Evolutionary conservation across 2,797 vertebrate genomes (phyloP).

Genomic region (Galaxias olidus): DNA sequence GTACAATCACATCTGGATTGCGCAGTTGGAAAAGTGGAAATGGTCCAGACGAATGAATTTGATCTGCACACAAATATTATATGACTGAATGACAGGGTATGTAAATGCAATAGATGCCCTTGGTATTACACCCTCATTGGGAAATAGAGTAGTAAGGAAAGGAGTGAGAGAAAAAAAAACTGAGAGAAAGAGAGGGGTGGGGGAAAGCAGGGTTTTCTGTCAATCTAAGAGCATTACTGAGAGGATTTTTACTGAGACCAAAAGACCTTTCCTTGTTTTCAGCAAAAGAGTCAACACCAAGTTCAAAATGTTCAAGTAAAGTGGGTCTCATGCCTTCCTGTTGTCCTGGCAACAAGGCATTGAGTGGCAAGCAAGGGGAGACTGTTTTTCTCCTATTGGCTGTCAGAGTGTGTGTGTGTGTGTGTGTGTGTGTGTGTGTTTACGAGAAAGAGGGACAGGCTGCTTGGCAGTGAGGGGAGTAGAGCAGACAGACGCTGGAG

Average conservation of each 20-base stretch:
- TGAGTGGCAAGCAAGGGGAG: conserved; percentile 82
- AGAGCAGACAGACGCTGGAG: conserved; percentile 65
- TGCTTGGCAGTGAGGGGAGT: conserved; percentile 67
- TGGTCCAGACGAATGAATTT: too few species aligned
- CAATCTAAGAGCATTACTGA: conserved; percentile 29
- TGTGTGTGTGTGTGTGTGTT: conserved; percentile 16
- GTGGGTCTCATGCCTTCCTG: conserved; percentile 80
- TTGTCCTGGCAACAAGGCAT: conserved; percentile 82
- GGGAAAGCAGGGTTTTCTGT: conserved; percentile 29
- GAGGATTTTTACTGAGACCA: conserved; percentile 41
- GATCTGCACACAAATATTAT: too few species aligned
- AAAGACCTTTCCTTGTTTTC: conserved; percentile 59
- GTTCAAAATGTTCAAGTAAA: conserved; percentile 74
- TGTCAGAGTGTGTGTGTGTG: conserved; percentile 42
- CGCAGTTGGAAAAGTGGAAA: background rate
- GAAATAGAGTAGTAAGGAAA: too few species aligned
- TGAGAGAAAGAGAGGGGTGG: background rate
- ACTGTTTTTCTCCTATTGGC: conserved; percentile 78
- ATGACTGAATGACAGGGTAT: too few species aligned
- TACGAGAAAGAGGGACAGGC: conserved; percentile 63
- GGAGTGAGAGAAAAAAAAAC: background rate
- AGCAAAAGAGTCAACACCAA: conserved; percentile 71
- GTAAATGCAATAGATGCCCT: too few species aligned
- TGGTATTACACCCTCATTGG: too few species aligned
- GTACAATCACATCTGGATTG: too few species aligned